phyloP scores from a whole-genome alignment of 2,113 vertebrate species.

The Chaetura pelagica region DNA sequence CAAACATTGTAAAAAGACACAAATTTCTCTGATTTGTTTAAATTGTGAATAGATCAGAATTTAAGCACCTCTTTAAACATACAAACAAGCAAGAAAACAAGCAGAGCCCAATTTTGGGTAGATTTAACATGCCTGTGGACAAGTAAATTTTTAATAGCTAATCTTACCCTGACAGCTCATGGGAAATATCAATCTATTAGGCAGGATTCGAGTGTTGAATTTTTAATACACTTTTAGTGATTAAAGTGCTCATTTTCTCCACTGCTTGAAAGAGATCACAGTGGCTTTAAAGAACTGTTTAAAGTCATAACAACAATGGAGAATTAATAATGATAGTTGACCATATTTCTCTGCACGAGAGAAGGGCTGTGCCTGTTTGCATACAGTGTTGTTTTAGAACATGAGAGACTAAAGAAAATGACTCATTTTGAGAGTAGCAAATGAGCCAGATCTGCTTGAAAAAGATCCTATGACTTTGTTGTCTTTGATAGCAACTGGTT shows the following conservation, averaged over 20 bases:
- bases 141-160: conserved; percentile 65
- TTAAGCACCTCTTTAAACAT: background rate
- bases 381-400: background rate
- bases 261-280: conserved; percentile 40
- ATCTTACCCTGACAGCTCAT: conserved; percentile 46
- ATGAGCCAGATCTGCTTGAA: background rate
- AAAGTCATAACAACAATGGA: conserved; percentile 47
- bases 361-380: background rate
- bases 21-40: background rate
- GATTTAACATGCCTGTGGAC: conserved; percentile 46
- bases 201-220: conserved; percentile 60
- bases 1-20: background rate
- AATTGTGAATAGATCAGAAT: background rate
- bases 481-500: rapidly evolving
- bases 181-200: conserved; percentile 70
- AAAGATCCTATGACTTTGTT: background rate
- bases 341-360: background rate
- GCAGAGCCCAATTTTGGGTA: conserved; percentile 26
- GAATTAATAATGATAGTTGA: conserved; percentile 40
- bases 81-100: conserved; percentile 18
- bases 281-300: conserved; percentile 50
- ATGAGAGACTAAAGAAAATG: background rate
- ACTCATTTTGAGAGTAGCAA: background rate
- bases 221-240: conserved; percentile 64
- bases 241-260: conserved; percentile 51